A percentile compares a stretch with the other conserved stretches of the same genome.
Evolutionary conservation across 2,888 invertebrate species (phyloP).

Genomic region (Bhutanitis thaidina): DNA sequence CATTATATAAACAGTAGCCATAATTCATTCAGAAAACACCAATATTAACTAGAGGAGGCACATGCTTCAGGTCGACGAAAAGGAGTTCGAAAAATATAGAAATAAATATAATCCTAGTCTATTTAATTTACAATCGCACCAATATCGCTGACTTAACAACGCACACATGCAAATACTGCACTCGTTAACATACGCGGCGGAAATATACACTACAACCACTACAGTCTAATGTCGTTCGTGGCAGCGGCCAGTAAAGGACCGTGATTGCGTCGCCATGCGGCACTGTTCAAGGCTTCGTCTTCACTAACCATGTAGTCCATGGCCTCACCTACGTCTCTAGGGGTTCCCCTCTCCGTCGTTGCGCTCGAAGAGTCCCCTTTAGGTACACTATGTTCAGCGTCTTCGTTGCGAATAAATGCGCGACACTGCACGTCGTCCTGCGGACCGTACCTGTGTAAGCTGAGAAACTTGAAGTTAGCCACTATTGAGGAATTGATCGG

Average conservation of each 20-base stretch:
- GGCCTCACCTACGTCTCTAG: constrained; percentile 22
- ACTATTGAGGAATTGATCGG: constrained; percentile 65
- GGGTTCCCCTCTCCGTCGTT: constrained; percentile 20
- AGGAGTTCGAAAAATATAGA: constrained; percentile 60
- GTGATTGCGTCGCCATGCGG: constrained; percentile 32
- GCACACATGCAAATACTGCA: constrained; percentile 17
- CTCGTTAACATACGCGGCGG: background rate
- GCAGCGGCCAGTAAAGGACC: constrained; percentile 46
- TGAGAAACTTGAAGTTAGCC: constrained; percentile 65
- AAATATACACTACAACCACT: constrained; percentile 24
- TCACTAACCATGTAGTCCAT: constrained; percentile 18
- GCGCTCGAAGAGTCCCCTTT: constrained; percentile 1
- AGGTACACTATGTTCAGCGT: constrained; percentile 19
- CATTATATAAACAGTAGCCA: constrained; percentile 43
- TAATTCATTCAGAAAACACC: constrained; percentile 43
- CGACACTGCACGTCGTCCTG: constrained; percentile 47
- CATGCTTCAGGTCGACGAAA: constrained; percentile 64
- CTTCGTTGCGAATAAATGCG: constrained; percentile 38
- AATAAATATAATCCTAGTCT: constrained; percentile 54
- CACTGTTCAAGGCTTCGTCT: constrained; percentile 20
- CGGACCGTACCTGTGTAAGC: constrained; percentile 69
- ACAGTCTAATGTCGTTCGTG: constrained; percentile 59
- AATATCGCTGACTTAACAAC: constrained; percentile 14
- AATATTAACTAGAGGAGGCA: constrained; percentile 58
- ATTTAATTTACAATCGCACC: constrained; percentile 34